A percentile compares a stretch with the other conserved stretches of the same genome.
phyloP scores from a whole-genome alignment of 2,113 vertebrate species.

The Eclectus roratus region DNA sequence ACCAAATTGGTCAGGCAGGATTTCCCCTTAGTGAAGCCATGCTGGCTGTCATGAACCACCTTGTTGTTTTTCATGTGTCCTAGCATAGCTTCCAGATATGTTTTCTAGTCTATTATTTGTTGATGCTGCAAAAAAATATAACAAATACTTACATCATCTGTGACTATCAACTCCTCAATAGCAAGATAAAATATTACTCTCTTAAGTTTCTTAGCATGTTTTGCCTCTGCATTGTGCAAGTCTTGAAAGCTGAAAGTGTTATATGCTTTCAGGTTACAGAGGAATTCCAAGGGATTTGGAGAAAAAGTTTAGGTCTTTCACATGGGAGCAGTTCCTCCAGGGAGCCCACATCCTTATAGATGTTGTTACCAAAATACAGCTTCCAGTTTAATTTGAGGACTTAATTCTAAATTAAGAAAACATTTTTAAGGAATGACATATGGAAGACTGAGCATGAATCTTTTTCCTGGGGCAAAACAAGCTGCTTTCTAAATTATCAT shows the following conservation, averaged over 20 bases:
- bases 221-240: not conserved
- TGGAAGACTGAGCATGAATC: not conserved
- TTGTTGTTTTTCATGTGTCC: no score
- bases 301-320: not conserved
- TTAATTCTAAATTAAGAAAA: not conserved
- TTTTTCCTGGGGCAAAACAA: not conserved
- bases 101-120: not conserved
- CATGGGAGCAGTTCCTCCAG: not conserved
- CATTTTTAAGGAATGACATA: not conserved
- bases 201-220: not conserved
- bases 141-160: not conserved
- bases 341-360: not conserved
- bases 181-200: not conserved
- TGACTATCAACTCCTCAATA: not conserved
- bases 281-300: not conserved
- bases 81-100: not conserved
- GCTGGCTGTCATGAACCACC: no score
- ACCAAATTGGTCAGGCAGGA: no score
- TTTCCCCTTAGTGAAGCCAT: no score
- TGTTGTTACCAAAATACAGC: not conserved
- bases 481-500: constrained; percentile 15
- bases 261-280: not conserved
- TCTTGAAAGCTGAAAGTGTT: not conserved
- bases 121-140: not conserved
- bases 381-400: not conserved